Base-by-base conservation (phyloP, 1,140 invertebrate genomes). In the Drosophila setifemur region DNA sequence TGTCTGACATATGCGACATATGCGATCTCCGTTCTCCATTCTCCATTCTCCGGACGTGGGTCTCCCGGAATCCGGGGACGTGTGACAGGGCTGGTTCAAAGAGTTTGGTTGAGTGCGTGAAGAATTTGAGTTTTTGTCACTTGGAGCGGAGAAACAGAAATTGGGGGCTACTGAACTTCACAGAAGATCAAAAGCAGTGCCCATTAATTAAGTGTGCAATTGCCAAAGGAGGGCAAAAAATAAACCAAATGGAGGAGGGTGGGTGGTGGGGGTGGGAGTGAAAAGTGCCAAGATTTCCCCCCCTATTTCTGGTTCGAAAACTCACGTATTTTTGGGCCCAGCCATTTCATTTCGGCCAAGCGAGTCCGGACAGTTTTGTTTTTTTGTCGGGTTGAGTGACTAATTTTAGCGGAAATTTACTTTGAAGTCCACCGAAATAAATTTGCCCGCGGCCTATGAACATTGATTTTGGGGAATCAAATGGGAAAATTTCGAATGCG, bases 151-250 rank as follows among this genome's bases (percentile, higher is more conserved):
- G 33, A 39, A 39, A 26, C 31, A 25, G 63, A 12, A 39, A 39
- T 29, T 57, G 55, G 53, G 61, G 40, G 73, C 63, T 73, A 75
- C 63, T 73, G 53, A 78, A 83, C 73, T 85, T 85, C 50, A 69
- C 64, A 74, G 69, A 86, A 85, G 75, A 85, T 85, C 81, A 85
- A 85, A 85, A 79, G 81, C 60, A 61, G 52, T 71, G 73, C 81
- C 85, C 81, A 86, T 85, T 85, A 85, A 85, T 85, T 85, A 85
- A 85, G 81, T 86, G 81, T 81, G 81, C 81, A 85, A 86, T 85
- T 81, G 67, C 75, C 61, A 52, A 50, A 25, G 29, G n/a, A 69
- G 50, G 43, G 26, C 60, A 33, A 21, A 16, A 14, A 37, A 37
- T 7, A 37, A 37, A 11, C 12, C 1, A 37, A 6, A 9, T 8